Evolutionary conservation across 2,888 invertebrate species (phyloP), one percentile per base, ranked within the genome.

Genomic region (Coenonympha glycerion): DNA sequence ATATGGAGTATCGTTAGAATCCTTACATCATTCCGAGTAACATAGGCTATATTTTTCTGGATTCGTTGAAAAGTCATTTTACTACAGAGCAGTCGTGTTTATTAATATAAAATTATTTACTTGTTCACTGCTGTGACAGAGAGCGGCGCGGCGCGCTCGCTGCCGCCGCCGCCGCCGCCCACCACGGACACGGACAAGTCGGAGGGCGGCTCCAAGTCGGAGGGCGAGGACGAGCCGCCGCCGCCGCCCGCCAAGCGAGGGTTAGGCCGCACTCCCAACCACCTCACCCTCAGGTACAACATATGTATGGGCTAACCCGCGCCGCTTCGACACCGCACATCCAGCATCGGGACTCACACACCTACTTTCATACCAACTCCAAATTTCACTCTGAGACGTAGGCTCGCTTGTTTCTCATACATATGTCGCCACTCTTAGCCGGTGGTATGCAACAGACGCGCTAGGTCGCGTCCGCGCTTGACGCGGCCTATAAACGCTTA

Each of bases 181-280:
- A 81, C 81, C 50, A 82, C 81, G 21, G 86, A 79, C 64, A 74
- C 79, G 46, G 89, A 87, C 61, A 81, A 88, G 59, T 63, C 73
- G 3, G 91, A 91, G 76, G 90, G 92, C 40, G 94, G 94, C 61
- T 92, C 93, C 62, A 95, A 95, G 81, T 95, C 95, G 6, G 95
- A 95, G 84, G 95, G 95, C 53, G 95, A 95, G 81, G 95, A 95
- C 72, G 92, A 92, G 54, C 93, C 92, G 73, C 92, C 91, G 67
- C 89, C 80, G 73, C 91, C 91, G 66, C 86, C 89, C 44, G 78
- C 82, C 68, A 89, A 90, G 83, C 87, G 88, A 84, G 91, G 93
- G 67, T 89, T 96, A 77, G 96, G 96, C 68, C 91, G 94, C 73
- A 96, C 96, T 68, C 96, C 97, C 73, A 96, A 96, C 90, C 96